Evolutionary conservation across 2,113 vertebrate genomes (phyloP).

Genomic region (Zosterops pallidus): DNA sequence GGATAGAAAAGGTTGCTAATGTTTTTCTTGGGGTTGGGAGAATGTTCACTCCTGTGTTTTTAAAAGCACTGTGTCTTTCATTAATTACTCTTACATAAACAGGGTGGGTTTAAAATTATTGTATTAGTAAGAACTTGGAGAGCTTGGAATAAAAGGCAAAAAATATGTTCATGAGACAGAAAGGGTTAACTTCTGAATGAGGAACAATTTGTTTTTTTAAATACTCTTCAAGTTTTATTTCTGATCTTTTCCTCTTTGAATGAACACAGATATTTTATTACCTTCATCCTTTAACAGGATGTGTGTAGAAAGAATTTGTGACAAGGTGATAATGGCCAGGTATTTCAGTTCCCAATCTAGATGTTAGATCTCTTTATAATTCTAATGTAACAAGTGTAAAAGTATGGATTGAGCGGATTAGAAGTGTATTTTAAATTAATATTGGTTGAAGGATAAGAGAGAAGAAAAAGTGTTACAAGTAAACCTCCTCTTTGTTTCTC

Average conservation of each 20-base stretch:
- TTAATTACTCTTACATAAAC: background rate
- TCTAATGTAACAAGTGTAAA: background rate
- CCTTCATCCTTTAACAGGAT: background rate
- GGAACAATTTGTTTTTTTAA: background rate
- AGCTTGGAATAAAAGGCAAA: background rate
- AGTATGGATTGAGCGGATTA: background rate
- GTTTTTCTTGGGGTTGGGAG: background rate
- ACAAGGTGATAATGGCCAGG: background rate
- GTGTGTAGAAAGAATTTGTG: background rate
- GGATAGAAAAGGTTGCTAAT: background rate
- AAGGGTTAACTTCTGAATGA: background rate
- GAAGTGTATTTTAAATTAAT: background rate
- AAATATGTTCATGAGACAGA: background rate
- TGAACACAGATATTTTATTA: background rate
- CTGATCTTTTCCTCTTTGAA: background rate
- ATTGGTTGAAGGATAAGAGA: background rate
- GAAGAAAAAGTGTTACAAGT: background rate
- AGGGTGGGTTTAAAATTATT: background rate
- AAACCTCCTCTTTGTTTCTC: conserved; percentile 17
- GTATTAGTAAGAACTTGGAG: background rate
- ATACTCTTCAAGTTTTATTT: background rate
- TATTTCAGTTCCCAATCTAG: background rate
- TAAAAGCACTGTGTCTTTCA: background rate
- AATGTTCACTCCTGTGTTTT: background rate
- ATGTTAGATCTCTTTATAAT: background rate